Percentiles rank a stretch among this genome's conserved stretches.
Evolutionary conservation across 2,797 vertebrate genomes (phyloP).

Genomic region (Botia kubotai): DNA sequence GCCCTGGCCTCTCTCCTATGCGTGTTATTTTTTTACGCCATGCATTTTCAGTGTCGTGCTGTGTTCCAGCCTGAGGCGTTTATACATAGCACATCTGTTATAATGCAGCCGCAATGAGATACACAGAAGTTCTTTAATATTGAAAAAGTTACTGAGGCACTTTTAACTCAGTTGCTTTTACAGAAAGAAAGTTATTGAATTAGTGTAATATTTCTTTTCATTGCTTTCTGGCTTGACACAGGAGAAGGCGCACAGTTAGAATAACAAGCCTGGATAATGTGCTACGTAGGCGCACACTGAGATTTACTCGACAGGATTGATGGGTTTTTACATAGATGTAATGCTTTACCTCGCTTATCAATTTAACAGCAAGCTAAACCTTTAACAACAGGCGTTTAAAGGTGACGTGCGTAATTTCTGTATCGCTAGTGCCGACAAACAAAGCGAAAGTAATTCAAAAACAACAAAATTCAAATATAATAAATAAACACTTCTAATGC

Average conservation of each 20-base stretch:
- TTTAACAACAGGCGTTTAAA: slow-evolving; percentile 3
- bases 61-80: background rate
- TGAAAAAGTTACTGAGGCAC: background rate
- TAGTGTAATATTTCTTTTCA: background rate
- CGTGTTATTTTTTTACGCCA: background rate
- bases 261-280: slow-evolving; percentile 1
- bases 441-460: background rate
- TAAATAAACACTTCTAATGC: too few species aligned
- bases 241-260: background rate
- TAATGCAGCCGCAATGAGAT: background rate
- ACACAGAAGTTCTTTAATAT: background rate
- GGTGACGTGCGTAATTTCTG: background rate
- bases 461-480: too few species aligned
- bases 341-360: background rate
- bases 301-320: slow-evolving; percentile 2
- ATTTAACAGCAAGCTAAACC: background rate
- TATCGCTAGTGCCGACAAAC: background rate
- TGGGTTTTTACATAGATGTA: slow-evolving; percentile 12
- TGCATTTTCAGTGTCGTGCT: background rate
- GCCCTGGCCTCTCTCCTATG: background rate
- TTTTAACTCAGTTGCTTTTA: background rate
- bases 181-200: background rate
- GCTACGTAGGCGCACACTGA: background rate
- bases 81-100: background rate
- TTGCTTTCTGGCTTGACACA: background rate